Evolutionary conservation across 2,888 invertebrate genomes (phyloP).

Genomic region (Cancer borealis): DNA sequence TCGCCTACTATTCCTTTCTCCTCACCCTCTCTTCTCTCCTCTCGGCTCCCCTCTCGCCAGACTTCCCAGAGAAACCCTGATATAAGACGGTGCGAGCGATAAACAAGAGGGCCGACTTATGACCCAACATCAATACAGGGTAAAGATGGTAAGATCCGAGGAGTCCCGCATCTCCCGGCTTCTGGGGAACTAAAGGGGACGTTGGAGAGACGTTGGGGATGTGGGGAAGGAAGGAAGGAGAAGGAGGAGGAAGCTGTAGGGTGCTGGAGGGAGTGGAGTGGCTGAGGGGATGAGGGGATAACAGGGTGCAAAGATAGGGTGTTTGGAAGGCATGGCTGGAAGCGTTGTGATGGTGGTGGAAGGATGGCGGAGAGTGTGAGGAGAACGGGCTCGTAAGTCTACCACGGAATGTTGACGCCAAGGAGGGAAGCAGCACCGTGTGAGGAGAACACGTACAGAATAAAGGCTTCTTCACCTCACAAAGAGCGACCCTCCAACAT

Average conservation of each 20-base stretch:
- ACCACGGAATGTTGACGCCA: conserved; percentile 36
- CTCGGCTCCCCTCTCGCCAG: conserved; percentile 33
- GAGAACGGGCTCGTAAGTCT: conserved; percentile 17
- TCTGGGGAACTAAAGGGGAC: conserved; percentile 44
- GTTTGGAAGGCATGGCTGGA: conserved; percentile 8
- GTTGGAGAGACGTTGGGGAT: conserved; percentile 37
- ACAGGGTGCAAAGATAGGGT: not conserved
- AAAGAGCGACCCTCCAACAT: conserved; percentile 2
- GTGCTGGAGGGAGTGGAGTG: not conserved
- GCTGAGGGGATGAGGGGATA: not conserved
- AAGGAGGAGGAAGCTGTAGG: not conserved
- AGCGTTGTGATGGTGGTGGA: conserved; percentile 12
- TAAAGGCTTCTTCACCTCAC: conserved; percentile 29
- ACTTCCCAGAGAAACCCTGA: conserved; percentile 69
- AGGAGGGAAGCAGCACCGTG: conserved; percentile 29
- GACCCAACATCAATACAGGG: conserved; percentile 72
- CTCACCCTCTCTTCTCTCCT: conserved; percentile 44
- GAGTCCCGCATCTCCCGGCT: conserved; percentile 28
- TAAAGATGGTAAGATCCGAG: conserved; percentile 60
- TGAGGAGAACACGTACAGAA: conserved; percentile 24
- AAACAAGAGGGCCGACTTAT: conserved; percentile 69
- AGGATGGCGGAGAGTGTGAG: conserved; percentile 17
- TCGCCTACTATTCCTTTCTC: conserved; percentile 34
- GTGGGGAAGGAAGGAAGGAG: conserved; percentile 18
- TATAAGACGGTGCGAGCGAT: conserved; percentile 70